Percentiles rank a stretch among this genome's conserved stretches.
phyloP scores from a whole-genome alignment of 1,140 invertebrate genomes.

The Bombyx mori region DNA sequence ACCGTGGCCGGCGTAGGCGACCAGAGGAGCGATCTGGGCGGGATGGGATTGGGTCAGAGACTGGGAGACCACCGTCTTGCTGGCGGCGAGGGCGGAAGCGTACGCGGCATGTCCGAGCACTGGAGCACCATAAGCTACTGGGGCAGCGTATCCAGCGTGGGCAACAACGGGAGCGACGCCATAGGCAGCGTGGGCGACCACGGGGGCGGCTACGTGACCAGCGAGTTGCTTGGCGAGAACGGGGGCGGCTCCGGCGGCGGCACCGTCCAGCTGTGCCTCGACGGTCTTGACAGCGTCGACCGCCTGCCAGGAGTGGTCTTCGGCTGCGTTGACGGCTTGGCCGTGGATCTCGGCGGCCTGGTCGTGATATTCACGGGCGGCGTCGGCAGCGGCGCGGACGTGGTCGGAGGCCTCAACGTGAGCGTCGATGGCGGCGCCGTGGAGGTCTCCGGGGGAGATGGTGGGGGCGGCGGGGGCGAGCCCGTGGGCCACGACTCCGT shows the following conservation, averaged over 20 bases:
- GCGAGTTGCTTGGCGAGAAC: constrained; percentile 55
- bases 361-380: constrained; percentile 69
- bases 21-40: constrained; percentile 12
- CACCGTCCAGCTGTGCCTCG: constrained; percentile 71
- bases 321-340: constrained; percentile 71
- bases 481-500: constrained; percentile 38
- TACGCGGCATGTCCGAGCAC: constrained; percentile 19
- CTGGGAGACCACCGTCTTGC: constrained; percentile 41
- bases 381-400: constrained; percentile 53
- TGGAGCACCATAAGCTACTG: too few species aligned
- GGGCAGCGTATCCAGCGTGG: constrained; percentile 18
- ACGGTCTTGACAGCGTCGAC: constrained; percentile 71
- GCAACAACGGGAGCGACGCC: constrained; percentile 10
- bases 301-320: constrained; percentile 69
- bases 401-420: constrained; percentile 60
- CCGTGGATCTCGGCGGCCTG: constrained; percentile 73
- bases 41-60: constrained; percentile 56
- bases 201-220: constrained; percentile 29
- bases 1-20: constrained; percentile 33
- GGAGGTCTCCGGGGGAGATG: constrained; percentile 29
- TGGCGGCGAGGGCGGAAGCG: constrained; percentile 25
- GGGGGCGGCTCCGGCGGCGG: constrained; percentile 72
- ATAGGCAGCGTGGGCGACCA: constrained; percentile 14
- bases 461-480: constrained; percentile 40
- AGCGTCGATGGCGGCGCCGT: constrained; percentile 49